phyloP scores from a whole-genome alignment of 2,797 vertebrate genomes.

The Benthosema pterotum region DNA sequence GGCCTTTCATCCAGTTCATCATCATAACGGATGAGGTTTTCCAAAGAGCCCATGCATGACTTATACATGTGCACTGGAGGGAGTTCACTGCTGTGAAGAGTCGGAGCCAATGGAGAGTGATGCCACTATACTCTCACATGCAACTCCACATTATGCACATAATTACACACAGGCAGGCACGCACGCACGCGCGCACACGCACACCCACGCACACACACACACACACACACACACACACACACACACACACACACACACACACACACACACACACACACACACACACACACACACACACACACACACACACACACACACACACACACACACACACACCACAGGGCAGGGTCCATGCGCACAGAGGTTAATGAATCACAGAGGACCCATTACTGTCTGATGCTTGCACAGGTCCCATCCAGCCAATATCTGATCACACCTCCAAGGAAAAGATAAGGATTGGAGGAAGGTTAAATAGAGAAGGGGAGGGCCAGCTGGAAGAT shows the following conservation, averaged over 20 bases:
- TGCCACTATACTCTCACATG: no score
- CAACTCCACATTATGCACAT: not conserved
- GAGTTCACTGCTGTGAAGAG: no score
- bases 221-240: no score
- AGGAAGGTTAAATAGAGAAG: constrained; percentile 6
- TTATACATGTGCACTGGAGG: no score
- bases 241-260: not conserved
- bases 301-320: constrained; percentile 18
- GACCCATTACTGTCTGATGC: constrained; percentile 46
- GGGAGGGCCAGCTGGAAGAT: not conserved
- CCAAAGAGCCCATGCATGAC: no score
- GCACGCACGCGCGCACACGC: no score
- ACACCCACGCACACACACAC: no score
- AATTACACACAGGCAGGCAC: not conserved
- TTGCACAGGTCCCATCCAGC: constrained; percentile 31
- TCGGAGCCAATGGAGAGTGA: no score
- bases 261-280: constrained; percentile 9
- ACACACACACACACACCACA: not conserved
- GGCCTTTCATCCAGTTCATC: no score
- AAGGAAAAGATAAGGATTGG: constrained; percentile 20
- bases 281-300: constrained; percentile 12
- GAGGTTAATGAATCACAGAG: constrained; percentile 52
- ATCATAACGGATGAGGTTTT: no score
- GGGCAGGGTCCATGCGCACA: constrained; percentile 16
- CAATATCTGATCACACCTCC: constrained; percentile 39